Evolutionary conservation across 2,113 vertebrate genomes (phyloP).

Genomic region (Rhinoptilus africanus): DNA sequence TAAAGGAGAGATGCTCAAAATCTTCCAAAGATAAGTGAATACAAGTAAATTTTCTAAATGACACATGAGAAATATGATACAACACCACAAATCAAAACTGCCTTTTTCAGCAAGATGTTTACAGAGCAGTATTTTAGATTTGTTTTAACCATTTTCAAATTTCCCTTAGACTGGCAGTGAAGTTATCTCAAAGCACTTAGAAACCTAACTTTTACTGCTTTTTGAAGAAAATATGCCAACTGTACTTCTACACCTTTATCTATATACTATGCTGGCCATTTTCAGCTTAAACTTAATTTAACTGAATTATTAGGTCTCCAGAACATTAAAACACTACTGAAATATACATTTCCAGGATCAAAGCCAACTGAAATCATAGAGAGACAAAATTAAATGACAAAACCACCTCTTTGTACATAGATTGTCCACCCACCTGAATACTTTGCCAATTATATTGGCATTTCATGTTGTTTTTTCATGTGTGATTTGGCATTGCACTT

Average conservation of each 20-base stretch:
- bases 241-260: not conserved
- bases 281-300: not conserved
- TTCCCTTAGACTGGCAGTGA: not conserved
- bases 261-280: not conserved
- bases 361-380: not conserved
- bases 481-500: not conserved
- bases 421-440: not conserved
- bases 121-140: not conserved
- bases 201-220: not conserved
- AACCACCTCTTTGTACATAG: not conserved
- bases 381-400: not conserved
- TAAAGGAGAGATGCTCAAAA: not conserved
- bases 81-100: not conserved
- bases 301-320: not conserved
- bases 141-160: not conserved
- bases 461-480: not conserved
- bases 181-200: not conserved
- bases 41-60: not conserved
- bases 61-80: not conserved
- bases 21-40: not conserved
- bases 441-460: not conserved
- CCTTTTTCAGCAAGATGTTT: not conserved
- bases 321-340: not conserved
- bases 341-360: not conserved
- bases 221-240: not conserved